Conservation (phyloP, 2,888 invertebrate species). For the Cactoblastis cactorum region DNA sequence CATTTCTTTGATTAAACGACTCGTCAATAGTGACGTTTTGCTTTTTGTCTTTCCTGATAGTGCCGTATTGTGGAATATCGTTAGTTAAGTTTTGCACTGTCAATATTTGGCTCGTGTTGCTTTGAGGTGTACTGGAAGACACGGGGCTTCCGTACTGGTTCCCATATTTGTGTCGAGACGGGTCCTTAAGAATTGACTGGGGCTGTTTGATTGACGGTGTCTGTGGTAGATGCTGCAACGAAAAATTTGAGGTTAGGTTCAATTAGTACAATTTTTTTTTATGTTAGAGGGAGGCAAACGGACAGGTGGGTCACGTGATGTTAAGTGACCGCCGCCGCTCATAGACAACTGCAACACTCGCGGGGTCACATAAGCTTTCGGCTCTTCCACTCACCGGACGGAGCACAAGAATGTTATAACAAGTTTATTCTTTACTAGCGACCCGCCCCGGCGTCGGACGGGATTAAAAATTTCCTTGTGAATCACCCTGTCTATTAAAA, state of each 20-base stretch:
- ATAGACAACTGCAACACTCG: too few species aligned
- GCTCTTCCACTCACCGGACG: too few species aligned
- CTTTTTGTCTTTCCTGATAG: conserved; percentile 72
- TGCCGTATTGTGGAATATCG: conserved; percentile 75
- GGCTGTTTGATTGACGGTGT: conserved; percentile 75
- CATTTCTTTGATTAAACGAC: conserved; percentile 64
- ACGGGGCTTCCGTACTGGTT: conserved; percentile 73
- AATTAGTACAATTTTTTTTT: not conserved
- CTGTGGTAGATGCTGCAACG: conserved; percentile 65
- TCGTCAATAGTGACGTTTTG: conserved; percentile 75
- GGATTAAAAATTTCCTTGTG: too few species aligned
- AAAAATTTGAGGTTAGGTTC: conserved; percentile 23
- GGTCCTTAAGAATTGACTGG: conserved; percentile 82
- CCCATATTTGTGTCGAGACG: conserved; percentile 79
- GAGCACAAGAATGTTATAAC: too few species aligned
- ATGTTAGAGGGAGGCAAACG: too few species aligned
- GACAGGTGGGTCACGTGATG: too few species aligned
- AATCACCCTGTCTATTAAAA: too few species aligned
- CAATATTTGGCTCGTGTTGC: conserved; percentile 75
- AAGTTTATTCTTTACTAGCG: too few species aligned
- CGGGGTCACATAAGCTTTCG: too few species aligned
- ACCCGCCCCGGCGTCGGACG: too few species aligned
- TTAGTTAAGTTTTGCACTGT: conserved; percentile 79
- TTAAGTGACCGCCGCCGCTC: too few species aligned
- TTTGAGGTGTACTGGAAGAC: conserved; percentile 66